These are phyloP conservation scores for Melanerpes formicivorus DNA, from an alignment of 2,113 vertebrate species.

Conservation along the genomic window DNA sequence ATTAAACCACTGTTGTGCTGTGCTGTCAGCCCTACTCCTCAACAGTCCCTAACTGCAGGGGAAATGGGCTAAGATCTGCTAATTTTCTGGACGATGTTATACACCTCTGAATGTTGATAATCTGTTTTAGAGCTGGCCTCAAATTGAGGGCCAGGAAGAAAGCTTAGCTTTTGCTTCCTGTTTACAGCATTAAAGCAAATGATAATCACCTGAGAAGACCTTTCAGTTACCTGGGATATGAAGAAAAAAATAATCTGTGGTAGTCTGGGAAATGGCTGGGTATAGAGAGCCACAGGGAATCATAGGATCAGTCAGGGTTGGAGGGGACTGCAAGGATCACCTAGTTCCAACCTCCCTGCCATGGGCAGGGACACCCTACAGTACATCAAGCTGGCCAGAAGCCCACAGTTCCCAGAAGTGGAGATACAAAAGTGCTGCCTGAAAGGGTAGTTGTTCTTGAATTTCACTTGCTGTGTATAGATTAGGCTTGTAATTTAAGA, in stretches of 20 bases:
- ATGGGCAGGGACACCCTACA: no score
- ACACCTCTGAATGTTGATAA: not conserved
- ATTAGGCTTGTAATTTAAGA: not conserved
- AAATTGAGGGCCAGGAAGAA: not conserved
- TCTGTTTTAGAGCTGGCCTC: not conserved
- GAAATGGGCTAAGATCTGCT: not conserved
- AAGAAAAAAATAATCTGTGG: not conserved
- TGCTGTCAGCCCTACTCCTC: not conserved
- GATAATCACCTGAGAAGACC: not conserved
- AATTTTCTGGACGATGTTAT: not conserved
- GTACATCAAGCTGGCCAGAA: not conserved
- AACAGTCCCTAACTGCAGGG: not conserved
- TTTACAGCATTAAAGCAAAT: not conserved
- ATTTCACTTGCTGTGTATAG: not conserved
- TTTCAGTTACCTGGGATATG: no score
- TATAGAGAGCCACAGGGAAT: accelerated
- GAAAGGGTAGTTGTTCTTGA: not conserved
- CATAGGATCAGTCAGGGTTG: no score
- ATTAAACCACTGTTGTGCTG: not conserved
- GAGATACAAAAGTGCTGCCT: not conserved
- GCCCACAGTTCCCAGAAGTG: not conserved
- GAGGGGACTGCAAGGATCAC: no score
- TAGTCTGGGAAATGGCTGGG: not conserved
- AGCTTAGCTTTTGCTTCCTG: not conserved
- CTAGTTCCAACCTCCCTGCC: no score